Evolutionary conservation across 2,888 invertebrate species (phyloP), one percentile per base, ranked within the genome.

Genomic region (Podabrus alpinus): DNA sequence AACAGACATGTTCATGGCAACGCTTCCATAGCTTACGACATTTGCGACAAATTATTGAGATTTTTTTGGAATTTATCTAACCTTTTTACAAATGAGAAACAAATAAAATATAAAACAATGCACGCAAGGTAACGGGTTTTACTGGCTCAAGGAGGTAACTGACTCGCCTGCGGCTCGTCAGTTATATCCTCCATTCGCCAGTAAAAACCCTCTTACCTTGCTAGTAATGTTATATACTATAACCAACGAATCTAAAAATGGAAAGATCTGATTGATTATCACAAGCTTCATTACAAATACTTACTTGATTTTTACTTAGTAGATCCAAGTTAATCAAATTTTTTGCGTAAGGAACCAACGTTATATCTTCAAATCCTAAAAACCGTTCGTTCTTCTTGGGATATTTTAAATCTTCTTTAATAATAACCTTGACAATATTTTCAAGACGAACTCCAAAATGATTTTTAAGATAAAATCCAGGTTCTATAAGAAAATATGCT

Each of bases 401-500:
- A 15, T 45, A n/a, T n/a, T 83, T 85, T 15, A 87, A 84, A 79
- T 88, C 88, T 2, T 87, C 88, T 59, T 88, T 88, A 69, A 86
- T 85, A 9, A 93, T 85, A 10, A 95, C 94, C 88, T 95, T 93
- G 68, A 95, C 86, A 19, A 95, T 91, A 85, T 96, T 97, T 83
- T 97, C 97, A 72, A 98, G 89, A 11, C 96, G 91, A 25, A 97
- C 91, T 1, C 98, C 98, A 86, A 94, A 98, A 82, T 94, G 92
- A 3, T 92, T 92, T 77, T 92, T 91, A 83, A 94, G 93, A 85
- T 97, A 97, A 89, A 93, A 97, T 9, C 96, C 97, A 1, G 98
- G 98, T 82, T 96, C 96, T 94, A 85, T 17, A 85, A 85, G 76
- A 71, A 69, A 66, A 75, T 72, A 66, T 66, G 19, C 59, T 16